Base-by-base conservation (phyloP, 1,140 invertebrate species). In the Pogonomyrmex barbatus region DNA sequence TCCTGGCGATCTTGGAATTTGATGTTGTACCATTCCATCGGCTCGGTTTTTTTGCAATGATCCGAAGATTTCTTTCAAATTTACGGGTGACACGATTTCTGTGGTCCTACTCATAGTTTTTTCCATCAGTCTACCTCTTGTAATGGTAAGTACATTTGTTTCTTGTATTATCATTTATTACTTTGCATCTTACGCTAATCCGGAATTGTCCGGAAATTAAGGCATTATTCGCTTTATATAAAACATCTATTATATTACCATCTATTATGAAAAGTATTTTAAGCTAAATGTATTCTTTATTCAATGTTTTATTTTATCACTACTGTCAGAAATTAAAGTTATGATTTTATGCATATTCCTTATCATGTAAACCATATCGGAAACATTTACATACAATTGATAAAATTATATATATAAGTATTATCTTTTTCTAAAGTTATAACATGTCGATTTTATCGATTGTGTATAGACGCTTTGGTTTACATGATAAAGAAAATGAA, bases 31-130 rank as follows among this genome's bases (percentile, higher is more conserved):
- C 96, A 0, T 94, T 94, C 10, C 94, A 95, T 17, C 94, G 94
- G 67, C 89, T 95, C 2, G 96, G 96, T 0, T 97, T 96, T 88
- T 93, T 39, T 97, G 96, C 91, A 96, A 96, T 78, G 96, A 97
- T 88, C 96, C 96, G 1, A 95, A 95, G 71, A 94, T 97, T 33
- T 96, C 96, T 0, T 94, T 95, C 79, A 95, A 95, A 54, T 97
- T 94, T 86, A 95, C 91, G 0, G 96, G 96, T 4, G 96, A 97
- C 56, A 96, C 96, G 0, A 94, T 97, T 14, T 95, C 94, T 12
- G 92, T 94, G 82, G 92, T 94, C 36, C 0, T 88, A 10, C 39
- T 94, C 4, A 8, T 93, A 2, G 0, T 5, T 0, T 76, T 86
- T 17, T 75, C 75, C 54, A 0, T 90, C 4, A 0, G 67, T 6